A percentile compares a stretch with the other conserved stretches of the same genome.
Evolutionary conservation across 1,140 invertebrate species (phyloP).

Genomic region (Calycopis cecrops): DNA sequence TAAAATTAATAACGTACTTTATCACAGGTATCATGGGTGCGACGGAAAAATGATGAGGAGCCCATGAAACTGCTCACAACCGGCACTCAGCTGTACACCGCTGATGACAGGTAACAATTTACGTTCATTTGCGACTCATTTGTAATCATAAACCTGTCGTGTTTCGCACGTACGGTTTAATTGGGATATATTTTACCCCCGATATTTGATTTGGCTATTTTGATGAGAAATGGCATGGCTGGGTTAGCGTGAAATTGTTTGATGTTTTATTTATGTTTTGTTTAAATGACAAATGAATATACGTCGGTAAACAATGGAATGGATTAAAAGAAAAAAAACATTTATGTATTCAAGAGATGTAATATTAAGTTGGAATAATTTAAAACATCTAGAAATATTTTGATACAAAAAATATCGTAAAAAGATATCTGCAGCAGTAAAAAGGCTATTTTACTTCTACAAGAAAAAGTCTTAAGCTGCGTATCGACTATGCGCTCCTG

Average conservation of each 20-base stretch:
- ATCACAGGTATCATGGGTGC: slow-evolving; percentile 59
- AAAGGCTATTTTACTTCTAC: no score
- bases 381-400: no score
- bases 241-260: slow-evolving; percentile 6
- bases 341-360: no score
- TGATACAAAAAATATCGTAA: no score
- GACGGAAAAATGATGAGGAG: slow-evolving; percentile 63
- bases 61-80: slow-evolving; percentile 62
- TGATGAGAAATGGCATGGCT: slow-evolving; percentile 1
- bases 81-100: slow-evolving; percentile 36
- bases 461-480: no score
- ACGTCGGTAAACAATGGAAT: neutral
- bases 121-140: slow-evolving; percentile 13
- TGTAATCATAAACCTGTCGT: slow-evolving; percentile 26
- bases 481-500: no score
- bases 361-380: no score
- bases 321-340: no score
- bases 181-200: slow-evolving; percentile 11
- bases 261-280: neutral
- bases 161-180: slow-evolving; percentile 14
- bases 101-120: slow-evolving; percentile 26
- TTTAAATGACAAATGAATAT: neutral
- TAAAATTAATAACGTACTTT: slow-evolving; percentile 15
- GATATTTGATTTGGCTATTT: slow-evolving; percentile 10
- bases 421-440: no score